A percentile compares a stretch with the other conserved stretches of the same genome.
These are phyloP conservation scores for Pachyseris speciosa DNA, from an alignment of 64 coral and sea anemone genomes.

Conservation along the genomic window DNA sequence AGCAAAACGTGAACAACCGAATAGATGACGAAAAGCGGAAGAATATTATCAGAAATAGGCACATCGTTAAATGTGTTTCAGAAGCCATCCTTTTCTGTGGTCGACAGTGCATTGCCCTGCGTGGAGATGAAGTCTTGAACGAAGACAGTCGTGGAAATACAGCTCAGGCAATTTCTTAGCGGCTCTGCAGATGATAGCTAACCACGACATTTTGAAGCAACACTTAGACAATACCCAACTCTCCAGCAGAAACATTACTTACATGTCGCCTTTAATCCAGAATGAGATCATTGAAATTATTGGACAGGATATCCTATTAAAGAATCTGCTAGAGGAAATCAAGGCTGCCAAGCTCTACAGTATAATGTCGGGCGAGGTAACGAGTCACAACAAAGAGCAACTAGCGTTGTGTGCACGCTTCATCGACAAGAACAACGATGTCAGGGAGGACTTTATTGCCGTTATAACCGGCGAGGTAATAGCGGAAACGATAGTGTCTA, in stretches of 20 bases:
- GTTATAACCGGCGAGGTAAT: too few species aligned
- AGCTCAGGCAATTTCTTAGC: too few species aligned
- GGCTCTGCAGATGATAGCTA: too few species aligned
- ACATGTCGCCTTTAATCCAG: slow-evolving; percentile 65
- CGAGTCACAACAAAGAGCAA: slow-evolving; percentile 79
- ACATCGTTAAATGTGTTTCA: slow-evolving; percentile 55
- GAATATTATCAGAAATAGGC: slow-evolving; percentile 56
- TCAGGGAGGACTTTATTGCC: slow-evolving; percentile 66
- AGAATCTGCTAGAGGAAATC: slow-evolving; percentile 56
- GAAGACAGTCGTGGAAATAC: too few species aligned
- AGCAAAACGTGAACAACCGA: slow-evolving; percentile 22
- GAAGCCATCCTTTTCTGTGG: too few species aligned
- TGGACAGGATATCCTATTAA: slow-evolving; percentile 71
- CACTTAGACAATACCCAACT: slow-evolving; percentile 43
- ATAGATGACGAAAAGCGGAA: slow-evolving; percentile 43
- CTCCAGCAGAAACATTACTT: slow-evolving; percentile 67
- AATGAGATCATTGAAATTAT: slow-evolving; percentile 80
- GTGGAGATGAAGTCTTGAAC: too few species aligned
- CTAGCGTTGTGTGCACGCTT: slow-evolving; percentile 68
- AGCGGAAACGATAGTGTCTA: too few species aligned
- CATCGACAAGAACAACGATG: slow-evolving; percentile 49
- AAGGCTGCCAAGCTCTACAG: slow-evolving; percentile 61
- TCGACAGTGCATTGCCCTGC: too few species aligned
- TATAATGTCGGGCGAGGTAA: slow-evolving; percentile 64
- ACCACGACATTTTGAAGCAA: slow-evolving; percentile 41